Evolutionary conservation across 2,888 invertebrate species (phyloP).

Genomic region (Drosophila hawaiiensis): DNA sequence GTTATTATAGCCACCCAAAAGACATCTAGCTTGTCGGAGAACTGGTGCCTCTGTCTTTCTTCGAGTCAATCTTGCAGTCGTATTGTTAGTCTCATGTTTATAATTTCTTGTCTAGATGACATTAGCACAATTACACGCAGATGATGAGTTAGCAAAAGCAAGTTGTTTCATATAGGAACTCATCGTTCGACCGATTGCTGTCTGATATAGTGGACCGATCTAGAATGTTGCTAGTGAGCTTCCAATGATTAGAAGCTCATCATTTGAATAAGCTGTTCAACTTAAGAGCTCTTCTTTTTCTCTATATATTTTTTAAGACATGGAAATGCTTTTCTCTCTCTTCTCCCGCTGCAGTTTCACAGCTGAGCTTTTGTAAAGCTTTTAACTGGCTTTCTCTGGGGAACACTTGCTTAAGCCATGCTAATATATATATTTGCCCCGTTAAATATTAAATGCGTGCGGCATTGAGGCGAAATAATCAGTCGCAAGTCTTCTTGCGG

Average conservation of each 20-base stretch:
- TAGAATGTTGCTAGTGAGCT: not conserved
- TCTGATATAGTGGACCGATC: not conserved
- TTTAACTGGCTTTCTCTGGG: not conserved
- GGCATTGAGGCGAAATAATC: slow-evolving; percentile 9
- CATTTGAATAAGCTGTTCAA: not conserved
- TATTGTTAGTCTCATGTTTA: too few relatives aligned
- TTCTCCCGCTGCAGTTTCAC: not conserved
- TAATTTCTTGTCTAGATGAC: too few relatives aligned
- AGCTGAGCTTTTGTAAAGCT: not conserved
- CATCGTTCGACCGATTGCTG: not conserved
- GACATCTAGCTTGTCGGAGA: too few relatives aligned
- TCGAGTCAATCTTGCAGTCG: too few relatives aligned
- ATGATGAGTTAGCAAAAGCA: too few relatives aligned
- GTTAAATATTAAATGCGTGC: slow-evolving; percentile 21
- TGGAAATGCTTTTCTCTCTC: not conserved
- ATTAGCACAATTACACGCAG: too few relatives aligned
- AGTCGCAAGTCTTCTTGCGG: slow-evolving; percentile 1
- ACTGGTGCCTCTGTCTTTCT: too few relatives aligned
- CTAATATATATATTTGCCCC: slow-evolving; percentile 4
- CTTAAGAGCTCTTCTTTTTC: not conserved
- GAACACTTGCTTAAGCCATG: not conserved
- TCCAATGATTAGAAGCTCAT: not conserved
- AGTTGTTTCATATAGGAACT: too few relatives aligned
- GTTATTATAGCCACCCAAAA: too few relatives aligned
- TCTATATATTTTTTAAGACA: not conserved